Percentiles rank a stretch among this genome's conserved stretches.
Conservation (phyloP, 2,888 invertebrate species). For the Sminthurinus aureus region DNA sequence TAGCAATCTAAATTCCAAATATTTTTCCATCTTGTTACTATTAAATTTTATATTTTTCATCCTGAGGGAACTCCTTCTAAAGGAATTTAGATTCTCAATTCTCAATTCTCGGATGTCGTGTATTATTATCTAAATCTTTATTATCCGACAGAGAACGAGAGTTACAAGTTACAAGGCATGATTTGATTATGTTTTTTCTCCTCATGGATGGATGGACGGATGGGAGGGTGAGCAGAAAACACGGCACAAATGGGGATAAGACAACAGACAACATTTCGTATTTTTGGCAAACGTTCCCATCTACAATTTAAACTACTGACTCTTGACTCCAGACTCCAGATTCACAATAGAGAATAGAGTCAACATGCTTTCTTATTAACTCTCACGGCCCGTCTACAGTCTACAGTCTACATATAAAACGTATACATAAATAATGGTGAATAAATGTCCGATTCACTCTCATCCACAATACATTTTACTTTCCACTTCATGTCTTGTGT, state of each 20-base stretch:
- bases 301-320: not conserved
- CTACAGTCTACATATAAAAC: too few relatives aligned
- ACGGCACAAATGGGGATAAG: not conserved
- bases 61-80: not conserved
- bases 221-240: constrained; percentile 12
- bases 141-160: not conserved
- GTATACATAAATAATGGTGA: too few relatives aligned
- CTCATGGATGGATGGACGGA: constrained; percentile 22
- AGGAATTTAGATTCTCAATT: not conserved
- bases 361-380: not conserved
- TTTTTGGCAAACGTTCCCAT: constrained; percentile 5
- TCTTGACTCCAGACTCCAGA: not conserved
- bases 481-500: too few relatives aligned
- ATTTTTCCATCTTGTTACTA: too few relatives aligned
- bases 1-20: too few relatives aligned
- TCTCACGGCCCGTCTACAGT: not conserved
- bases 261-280: not conserved
- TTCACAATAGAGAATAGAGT: not conserved
- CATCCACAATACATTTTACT: too few relatives aligned
- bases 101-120: not conserved
- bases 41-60: too few relatives aligned
- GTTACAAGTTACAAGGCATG: constrained; percentile 5
- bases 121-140: not conserved
- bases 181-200: not conserved
- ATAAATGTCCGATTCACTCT: too few relatives aligned